phyloP scores from a whole-genome alignment of 2,888 invertebrate species.

The Dione vanillae region DNA sequence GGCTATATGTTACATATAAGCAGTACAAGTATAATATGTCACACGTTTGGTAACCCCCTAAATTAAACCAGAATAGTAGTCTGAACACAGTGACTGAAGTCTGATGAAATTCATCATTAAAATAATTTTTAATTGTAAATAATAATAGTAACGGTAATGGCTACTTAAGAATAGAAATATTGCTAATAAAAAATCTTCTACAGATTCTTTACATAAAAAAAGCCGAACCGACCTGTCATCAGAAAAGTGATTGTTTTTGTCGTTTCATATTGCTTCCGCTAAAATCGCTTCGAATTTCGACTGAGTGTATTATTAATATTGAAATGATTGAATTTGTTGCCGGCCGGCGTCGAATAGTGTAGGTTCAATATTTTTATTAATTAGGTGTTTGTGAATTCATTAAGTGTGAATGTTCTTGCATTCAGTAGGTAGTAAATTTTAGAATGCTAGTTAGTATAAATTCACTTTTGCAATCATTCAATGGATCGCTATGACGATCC shows the following conservation, averaged over 20 bases:
- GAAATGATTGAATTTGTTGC: constrained; percentile 56
- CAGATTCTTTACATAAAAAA: background rate
- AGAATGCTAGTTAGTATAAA: constrained; percentile 84
- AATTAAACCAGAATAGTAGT: background rate
- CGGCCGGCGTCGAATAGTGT: constrained; percentile 70
- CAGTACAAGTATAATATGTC: background rate
- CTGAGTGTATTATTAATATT: constrained; percentile 22
- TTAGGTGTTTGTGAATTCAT: constrained; percentile 80
- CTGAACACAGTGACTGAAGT: background rate
- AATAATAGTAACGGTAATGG: background rate
- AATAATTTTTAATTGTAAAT: background rate
- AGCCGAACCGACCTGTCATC: background rate
- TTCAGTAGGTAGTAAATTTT: constrained; percentile 83
- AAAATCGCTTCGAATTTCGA: constrained; percentile 5
- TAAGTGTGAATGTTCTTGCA: constrained; percentile 75
- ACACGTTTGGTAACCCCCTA: background rate
- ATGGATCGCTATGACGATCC: constrained; percentile 41
- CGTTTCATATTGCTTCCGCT: background rate
- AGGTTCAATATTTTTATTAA: constrained; percentile 78
- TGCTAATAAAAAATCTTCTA: background rate
- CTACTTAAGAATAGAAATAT: background rate
- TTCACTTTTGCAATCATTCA: constrained; percentile 66
- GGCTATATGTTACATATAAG: background rate
- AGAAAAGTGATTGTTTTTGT: background rate
- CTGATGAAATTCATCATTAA: background rate